phyloP scores from a whole-genome alignment of 2,797 vertebrate genomes.

The Hippoglossus hippoglossus region DNA sequence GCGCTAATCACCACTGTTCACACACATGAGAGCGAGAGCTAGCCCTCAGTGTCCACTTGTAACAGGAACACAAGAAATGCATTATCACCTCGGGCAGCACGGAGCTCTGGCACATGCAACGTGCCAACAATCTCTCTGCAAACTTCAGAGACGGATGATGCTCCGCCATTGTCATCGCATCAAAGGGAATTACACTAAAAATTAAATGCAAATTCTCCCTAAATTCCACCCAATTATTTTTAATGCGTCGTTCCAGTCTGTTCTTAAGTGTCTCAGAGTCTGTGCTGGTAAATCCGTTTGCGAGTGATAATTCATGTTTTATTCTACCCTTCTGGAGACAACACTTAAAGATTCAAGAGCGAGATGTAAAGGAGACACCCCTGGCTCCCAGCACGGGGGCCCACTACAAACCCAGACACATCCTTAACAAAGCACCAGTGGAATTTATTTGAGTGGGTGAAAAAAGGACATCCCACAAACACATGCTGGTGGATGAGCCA shows the following conservation, averaged over 20 bases:
- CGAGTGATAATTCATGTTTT: constrained; percentile 66
- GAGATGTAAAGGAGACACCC: constrained; percentile 47
- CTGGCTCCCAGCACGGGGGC: constrained; percentile 46
- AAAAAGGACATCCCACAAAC: constrained; percentile 55
- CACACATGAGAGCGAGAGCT: constrained; percentile 58
- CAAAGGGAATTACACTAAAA: constrained; percentile 62
- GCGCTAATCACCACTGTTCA: constrained; percentile 69
- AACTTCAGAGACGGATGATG: constrained; percentile 32
- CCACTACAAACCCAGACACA: constrained; percentile 38
- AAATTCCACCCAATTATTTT: constrained; percentile 70
- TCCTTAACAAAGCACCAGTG: constrained; percentile 54
- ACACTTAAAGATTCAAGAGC: constrained; percentile 66
- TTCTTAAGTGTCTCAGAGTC: constrained; percentile 33
- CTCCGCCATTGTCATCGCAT: constrained; percentile 45
- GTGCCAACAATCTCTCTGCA: constrained; percentile 47
- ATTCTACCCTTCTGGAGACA: constrained; percentile 58
- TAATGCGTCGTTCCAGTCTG: constrained; percentile 52
- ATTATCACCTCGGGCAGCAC: constrained; percentile 70
- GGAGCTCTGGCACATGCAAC: constrained; percentile 36
- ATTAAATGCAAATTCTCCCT: constrained; percentile 60
- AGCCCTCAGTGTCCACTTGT: constrained; percentile 67
- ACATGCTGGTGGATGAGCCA: constrained; percentile 57
- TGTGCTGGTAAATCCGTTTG: constrained; percentile 44
- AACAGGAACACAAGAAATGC: constrained; percentile 80
- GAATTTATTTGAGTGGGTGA: constrained; percentile 56